Percentiles rank a stretch among this genome's conserved stretches.
These are phyloP conservation scores for Neodiprion fabricii DNA, from an alignment of 1,140 invertebrate species.

Conservation along the genomic window DNA sequence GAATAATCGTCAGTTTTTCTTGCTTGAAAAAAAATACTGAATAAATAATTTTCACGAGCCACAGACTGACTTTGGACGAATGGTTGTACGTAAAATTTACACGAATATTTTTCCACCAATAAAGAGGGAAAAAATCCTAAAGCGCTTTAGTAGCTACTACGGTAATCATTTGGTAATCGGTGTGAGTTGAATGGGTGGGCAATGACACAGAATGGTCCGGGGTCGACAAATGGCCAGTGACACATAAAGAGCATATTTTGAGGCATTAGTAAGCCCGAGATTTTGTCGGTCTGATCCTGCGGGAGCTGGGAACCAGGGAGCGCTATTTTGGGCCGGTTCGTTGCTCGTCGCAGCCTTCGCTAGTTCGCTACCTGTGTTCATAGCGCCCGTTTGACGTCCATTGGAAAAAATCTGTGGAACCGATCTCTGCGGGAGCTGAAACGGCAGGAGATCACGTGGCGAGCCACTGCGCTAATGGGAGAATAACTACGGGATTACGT, in stretches of 20 bases:
- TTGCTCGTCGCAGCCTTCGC: constrained; percentile 23
- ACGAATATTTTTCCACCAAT: too few relatives aligned
- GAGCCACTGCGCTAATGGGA: constrained; percentile 42
- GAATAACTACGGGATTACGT: constrained; percentile 45
- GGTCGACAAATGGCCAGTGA: constrained; percentile 57
- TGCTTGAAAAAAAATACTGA: too few relatives aligned
- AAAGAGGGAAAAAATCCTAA: too few relatives aligned
- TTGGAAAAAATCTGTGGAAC: constrained; percentile 41
- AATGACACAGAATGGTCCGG: constrained; percentile 33
- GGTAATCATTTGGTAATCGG: too few relatives aligned
- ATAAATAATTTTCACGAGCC: too few relatives aligned
- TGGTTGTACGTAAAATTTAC: too few relatives aligned
- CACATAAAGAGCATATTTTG: constrained; percentile 62
- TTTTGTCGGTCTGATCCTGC: background rate
- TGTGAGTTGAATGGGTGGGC: background rate
- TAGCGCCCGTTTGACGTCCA: constrained; percentile 42
- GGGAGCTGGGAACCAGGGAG: too few relatives aligned
- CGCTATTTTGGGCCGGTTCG: too few relatives aligned
- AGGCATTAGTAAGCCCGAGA: constrained; percentile 45
- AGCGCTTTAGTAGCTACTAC: too few relatives aligned
- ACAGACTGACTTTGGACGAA: too few relatives aligned
- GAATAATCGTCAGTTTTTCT: too few relatives aligned
- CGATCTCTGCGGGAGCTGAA: constrained; percentile 31
- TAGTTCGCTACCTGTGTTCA: constrained; percentile 57
- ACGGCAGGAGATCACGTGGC: too few relatives aligned